phyloP scores from a whole-genome alignment of 1,140 invertebrate species.

The Pollicipes pollicipes region DNA sequence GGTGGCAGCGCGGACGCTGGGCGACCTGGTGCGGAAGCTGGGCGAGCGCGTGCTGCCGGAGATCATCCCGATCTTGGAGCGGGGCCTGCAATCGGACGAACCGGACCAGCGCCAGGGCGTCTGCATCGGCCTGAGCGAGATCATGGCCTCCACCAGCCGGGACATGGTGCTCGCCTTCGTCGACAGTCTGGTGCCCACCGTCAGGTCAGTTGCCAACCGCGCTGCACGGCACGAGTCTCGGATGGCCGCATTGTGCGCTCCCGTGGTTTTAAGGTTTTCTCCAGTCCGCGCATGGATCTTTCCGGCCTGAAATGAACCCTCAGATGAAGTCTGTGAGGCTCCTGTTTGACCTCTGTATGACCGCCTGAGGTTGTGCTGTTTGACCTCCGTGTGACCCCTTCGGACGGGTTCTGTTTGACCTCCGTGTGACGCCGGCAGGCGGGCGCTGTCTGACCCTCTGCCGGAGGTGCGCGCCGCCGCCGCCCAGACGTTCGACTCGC shows the following conservation, averaged over 20 bases:
- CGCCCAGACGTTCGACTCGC: slow-evolving; percentile 86
- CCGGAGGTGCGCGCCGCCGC: slow-evolving; percentile 84
- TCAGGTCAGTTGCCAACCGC: slow-evolving; percentile 35
- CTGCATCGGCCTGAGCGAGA: slow-evolving; percentile 94
- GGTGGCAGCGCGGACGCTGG: slow-evolving; percentile 85
- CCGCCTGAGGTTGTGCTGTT: too few relatives aligned
- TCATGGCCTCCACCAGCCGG: slow-evolving; percentile 85
- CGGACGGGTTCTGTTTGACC: too few relatives aligned
- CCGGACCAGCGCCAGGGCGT: slow-evolving; percentile 92
- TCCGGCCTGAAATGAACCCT: too few relatives aligned
- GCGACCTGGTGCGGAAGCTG: slow-evolving; percentile 90
- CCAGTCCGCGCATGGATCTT: too few relatives aligned
- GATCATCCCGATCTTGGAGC: slow-evolving; percentile 93
- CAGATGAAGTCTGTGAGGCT: too few relatives aligned
- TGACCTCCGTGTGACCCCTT: too few relatives aligned
- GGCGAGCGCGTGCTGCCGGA: slow-evolving; percentile 93
- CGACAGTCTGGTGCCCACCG: slow-evolving; percentile 92
- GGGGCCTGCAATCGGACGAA: slow-evolving; percentile 71
- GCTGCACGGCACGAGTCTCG: slow-evolving; percentile 16
- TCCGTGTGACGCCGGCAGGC: slow-evolving; percentile 35
- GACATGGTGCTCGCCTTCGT: slow-evolving; percentile 89
- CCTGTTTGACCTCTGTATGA: too few relatives aligned
- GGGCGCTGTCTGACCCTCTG: slow-evolving; percentile 79
- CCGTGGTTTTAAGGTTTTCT: too few relatives aligned
- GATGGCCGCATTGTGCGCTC: slow-evolving; percentile 13